Percentiles rank a stretch among this genome's conserved stretches.
Conservation (phyloP, 1,140 invertebrate species). For the Pseudomyrmex cubaensis region DNA sequence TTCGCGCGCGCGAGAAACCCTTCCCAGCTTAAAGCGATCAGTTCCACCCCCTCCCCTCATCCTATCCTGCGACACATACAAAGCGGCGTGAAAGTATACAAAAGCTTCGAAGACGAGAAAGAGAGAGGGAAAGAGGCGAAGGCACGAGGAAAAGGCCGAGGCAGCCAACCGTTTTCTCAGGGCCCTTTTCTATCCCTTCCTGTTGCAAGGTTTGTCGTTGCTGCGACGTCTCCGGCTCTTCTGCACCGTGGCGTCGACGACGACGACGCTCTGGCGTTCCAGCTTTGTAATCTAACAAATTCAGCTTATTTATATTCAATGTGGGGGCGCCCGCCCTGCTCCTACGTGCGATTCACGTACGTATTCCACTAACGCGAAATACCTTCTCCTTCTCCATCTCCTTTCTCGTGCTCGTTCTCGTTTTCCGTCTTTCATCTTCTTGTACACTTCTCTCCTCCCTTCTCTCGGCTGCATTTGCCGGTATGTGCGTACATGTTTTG, state of each 20-base stretch:
- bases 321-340: conserved; percentile 67
- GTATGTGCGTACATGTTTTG: conserved; percentile 71
- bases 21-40: conserved; percentile 73
- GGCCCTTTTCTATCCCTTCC: conserved; percentile 39
- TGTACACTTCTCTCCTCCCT: neutral
- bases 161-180: conserved; percentile 49
- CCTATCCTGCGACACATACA: conserved; percentile 68
- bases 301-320: conserved; percentile 77
- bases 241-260: neutral
- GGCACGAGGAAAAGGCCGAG: conserved; percentile 4
- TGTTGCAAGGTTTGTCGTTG: neutral
- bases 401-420: neutral
- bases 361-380: conserved; percentile 73
- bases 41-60: conserved; percentile 64
- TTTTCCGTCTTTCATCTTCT: neutral
- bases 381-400: conserved; percentile 26
- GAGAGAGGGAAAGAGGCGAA: no score
- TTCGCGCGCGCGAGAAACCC: conserved; percentile 46
- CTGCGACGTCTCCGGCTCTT: conserved; percentile 31
- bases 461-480: conserved; percentile 45
- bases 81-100: conserved; percentile 70
- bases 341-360: conserved; percentile 74
- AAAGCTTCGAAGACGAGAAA: conserved; percentile 61
- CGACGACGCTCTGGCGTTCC: conserved; percentile 62
- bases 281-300: conserved; percentile 76